phyloP scores from a whole-genome alignment of 2,113 vertebrate species.

The Centropus bengalensis region DNA sequence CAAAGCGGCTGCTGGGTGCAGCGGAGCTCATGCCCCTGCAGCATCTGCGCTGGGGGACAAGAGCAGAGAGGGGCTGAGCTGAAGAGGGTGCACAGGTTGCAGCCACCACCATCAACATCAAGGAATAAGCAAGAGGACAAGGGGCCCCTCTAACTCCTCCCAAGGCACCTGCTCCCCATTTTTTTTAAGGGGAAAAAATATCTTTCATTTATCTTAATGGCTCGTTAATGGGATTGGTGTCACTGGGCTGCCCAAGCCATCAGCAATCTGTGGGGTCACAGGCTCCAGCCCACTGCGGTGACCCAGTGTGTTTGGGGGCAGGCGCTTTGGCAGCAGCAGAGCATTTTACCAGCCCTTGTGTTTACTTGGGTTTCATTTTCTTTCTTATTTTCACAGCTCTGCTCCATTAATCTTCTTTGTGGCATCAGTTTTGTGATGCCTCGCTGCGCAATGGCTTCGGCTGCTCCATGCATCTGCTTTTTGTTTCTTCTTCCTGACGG shows the following conservation, averaged over 20 bases:
- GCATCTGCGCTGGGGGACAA: neutral
- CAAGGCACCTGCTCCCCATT: neutral
- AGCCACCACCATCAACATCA: neutral
- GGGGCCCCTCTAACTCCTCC: neutral
- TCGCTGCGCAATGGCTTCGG: neutral
- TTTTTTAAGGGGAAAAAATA: neutral
- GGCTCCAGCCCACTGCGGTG: neutral
- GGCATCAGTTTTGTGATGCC: neutral
- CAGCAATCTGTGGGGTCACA: neutral
- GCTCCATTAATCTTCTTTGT: neutral
- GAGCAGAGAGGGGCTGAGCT: accelerated
- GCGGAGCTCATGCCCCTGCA: accelerated
- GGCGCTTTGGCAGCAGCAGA: neutral
- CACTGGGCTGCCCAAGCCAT: neutral
- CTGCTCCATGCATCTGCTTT: neutral
- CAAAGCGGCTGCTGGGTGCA: neutral
- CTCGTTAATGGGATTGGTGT: neutral
- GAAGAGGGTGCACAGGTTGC: neutral
- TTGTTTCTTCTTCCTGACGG: neutral
- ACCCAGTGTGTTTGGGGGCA: neutral
- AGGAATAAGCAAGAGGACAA: too few species aligned
- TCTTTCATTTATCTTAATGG: neutral
- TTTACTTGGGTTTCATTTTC: neutral
- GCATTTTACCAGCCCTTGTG: neutral
- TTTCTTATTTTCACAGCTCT: neutral